These are phyloP conservation scores for Monarcha castaneiventris DNA, from an alignment of 2,113 vertebrate genomes.

Conservation along the genomic window DNA sequence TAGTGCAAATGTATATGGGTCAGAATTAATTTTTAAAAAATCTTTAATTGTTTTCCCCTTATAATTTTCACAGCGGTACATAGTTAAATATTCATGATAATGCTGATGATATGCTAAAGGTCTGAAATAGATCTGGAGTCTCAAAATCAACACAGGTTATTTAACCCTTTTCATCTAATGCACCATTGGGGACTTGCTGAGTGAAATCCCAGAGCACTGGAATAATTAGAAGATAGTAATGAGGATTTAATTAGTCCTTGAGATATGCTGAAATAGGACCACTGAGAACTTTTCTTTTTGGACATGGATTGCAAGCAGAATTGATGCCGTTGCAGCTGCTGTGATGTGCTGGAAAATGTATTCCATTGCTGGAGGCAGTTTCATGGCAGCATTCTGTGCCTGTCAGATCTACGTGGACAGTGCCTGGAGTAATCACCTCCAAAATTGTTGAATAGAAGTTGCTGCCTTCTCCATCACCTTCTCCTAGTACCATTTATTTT, in stretches of 20 bases:
- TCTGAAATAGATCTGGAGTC: slow-evolving; percentile 68
- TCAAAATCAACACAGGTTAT: slow-evolving; percentile 73
- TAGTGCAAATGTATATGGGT: slow-evolving; percentile 79
- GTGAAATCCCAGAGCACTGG: slow-evolving; percentile 69
- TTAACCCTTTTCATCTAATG: slow-evolving; percentile 79
- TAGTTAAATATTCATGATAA: slow-evolving; percentile 80
- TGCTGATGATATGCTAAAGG: slow-evolving; percentile 75
- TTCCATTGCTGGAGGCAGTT: slow-evolving; percentile 69
- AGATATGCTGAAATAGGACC: slow-evolving; percentile 72
- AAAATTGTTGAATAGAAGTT: neutral
- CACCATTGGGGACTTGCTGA: slow-evolving; percentile 66
- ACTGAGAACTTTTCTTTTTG: slow-evolving; percentile 68
- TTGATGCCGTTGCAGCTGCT: slow-evolving; percentile 42
- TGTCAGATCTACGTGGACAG: slow-evolving; percentile 46
- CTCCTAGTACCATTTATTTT: neutral
- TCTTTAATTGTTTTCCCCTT: slow-evolving; percentile 79
- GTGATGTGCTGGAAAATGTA: slow-evolving; percentile 59
- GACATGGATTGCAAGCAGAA: slow-evolving; percentile 56
- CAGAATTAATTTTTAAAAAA: slow-evolving; percentile 79
- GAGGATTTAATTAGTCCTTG: slow-evolving; percentile 82
- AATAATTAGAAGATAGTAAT: slow-evolving; percentile 79
- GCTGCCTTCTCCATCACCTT: neutral
- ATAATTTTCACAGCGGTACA: slow-evolving; percentile 77
- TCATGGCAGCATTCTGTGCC: slow-evolving; percentile 57
- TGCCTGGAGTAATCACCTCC: slow-evolving; percentile 34